Evolutionary conservation across 2,888 invertebrate genomes (phyloP), one percentile per base, ranked within the genome.

Genomic region (Steromphala cineraria): DNA sequence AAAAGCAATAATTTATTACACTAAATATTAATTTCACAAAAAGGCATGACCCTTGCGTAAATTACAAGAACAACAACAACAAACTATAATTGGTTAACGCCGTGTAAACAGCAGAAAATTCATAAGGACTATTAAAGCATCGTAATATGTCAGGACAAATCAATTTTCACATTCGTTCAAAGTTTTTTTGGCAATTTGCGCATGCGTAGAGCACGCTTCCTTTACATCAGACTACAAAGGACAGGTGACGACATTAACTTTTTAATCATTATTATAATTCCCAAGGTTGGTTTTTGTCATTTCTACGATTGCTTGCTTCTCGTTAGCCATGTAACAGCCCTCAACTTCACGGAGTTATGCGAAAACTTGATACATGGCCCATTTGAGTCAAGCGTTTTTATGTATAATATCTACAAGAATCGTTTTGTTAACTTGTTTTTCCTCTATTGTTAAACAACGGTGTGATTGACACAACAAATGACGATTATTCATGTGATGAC

Each of bases 211-310:
- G 24, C 17, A 28, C 28, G 24, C 62, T 62, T 62, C 62, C 62
- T 24, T 24, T 31, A 62, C 62, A 36, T 71, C n/a, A 71, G 31
- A 36, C 40, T 71, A 71, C 71, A 71, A 71, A 71, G 40, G 71
- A 71, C 71, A 71, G 71, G 71, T 71, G 71, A 40, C 36, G 31
- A 71, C 71, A 36, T 71, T 71, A 71, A n/a, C 15, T 71, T 71
- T 71, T 71, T 40, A 71, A 71, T 71, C 40, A 19, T 36, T 8
- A 71, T 36, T 36, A 71, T 71, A 71, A 71, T 71, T 31, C 31
- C 5, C 4, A 71, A 71, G 19, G 13, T 36, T 17, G n/a, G 31
- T 71, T 71, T 71, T 36, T 71, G 40, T 24, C 24, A 62, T 62
- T 62, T 24, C 62, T 28, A 28, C 10, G 62, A 62, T 28, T 28